Evolutionary conservation across 2,888 invertebrate species (phyloP).

Genomic region (Phyllotreta cruciferae): DNA sequence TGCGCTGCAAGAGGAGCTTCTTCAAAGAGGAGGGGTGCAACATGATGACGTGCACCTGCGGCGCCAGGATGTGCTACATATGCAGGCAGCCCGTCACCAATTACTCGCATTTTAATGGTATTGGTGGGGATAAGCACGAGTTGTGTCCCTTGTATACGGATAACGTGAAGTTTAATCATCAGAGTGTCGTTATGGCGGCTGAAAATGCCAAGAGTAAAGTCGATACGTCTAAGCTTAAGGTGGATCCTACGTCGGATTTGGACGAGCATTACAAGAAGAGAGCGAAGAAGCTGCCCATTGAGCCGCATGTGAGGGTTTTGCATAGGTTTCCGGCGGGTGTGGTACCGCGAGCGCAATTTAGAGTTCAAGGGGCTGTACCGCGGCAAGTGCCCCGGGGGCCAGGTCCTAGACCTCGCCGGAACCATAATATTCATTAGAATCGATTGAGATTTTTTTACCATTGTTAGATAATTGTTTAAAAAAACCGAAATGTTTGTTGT

Average conservation of each 20-base stretch:
- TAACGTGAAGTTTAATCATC: slow-evolving; percentile 55
- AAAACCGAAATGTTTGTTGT: too few species aligned
- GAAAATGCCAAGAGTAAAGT: slow-evolving; percentile 55
- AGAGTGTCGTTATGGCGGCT: slow-evolving; percentile 58
- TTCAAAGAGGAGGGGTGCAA: slow-evolving; percentile 67
- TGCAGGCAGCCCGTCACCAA: slow-evolving; percentile 62
- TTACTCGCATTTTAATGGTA: slow-evolving; percentile 65
- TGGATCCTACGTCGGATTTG: slow-evolving; percentile 52
- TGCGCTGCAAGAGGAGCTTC: slow-evolving; percentile 60
- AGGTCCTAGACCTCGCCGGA: too few species aligned
- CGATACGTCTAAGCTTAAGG: slow-evolving; percentile 51
- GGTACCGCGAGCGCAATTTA: too few species aligned
- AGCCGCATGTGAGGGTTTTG: slow-evolving; percentile 12
- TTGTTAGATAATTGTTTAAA: too few species aligned
- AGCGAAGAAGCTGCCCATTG: slow-evolving; percentile 22
- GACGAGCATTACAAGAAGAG: slow-evolving; percentile 40
- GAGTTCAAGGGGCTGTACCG: too few species aligned
- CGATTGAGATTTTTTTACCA: too few species aligned
- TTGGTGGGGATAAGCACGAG: slow-evolving; percentile 54
- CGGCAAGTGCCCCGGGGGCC: too few species aligned
- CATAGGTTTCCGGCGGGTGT: too few species aligned
- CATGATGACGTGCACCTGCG: slow-evolving; percentile 66
- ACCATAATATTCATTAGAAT: too few species aligned
- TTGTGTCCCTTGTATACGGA: slow-evolving; percentile 61
- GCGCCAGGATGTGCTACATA: slow-evolving; percentile 65